These are phyloP conservation scores for Helicolenus hilgendorfi DNA, from an alignment of 2,797 vertebrate species.

Conservation along the genomic window DNA sequence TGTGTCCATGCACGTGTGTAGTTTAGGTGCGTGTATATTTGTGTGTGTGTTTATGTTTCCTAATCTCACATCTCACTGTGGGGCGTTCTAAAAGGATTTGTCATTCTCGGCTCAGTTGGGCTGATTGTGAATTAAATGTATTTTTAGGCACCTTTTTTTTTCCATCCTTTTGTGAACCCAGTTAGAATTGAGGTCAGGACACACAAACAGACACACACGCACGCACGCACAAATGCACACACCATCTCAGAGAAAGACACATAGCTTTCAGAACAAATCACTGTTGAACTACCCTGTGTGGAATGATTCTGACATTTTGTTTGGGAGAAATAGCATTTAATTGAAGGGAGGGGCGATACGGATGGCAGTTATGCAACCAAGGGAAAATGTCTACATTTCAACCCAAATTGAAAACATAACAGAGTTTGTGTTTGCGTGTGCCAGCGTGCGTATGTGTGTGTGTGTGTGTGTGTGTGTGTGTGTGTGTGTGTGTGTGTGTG, in stretches of 20 bases:
- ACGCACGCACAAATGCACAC: conserved; percentile 47
- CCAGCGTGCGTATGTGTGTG: conserved; percentile 58
- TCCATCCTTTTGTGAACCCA: conserved; percentile 77
- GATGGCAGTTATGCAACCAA: conserved; percentile 87
- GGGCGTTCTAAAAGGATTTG: conserved; percentile 77
- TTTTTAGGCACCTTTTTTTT: conserved; percentile 85
- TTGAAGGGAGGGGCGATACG: conserved; percentile 85
- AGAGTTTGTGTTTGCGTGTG: conserved; percentile 73
- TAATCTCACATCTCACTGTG: conserved; percentile 76
- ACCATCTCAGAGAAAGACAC: conserved; percentile 82
- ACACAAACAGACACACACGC: conserved; percentile 65
- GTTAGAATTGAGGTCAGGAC: conserved; percentile 88
- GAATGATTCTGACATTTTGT: conserved; percentile 90
- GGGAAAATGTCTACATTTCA: conserved; percentile 87
- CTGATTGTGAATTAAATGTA: conserved; percentile 83
- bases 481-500: conserved; percentile 22
- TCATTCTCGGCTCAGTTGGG: conserved; percentile 75
- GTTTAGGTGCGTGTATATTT: background rate
- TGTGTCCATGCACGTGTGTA: conserved; percentile 23
- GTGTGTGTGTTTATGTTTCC: conserved; percentile 58
- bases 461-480: conserved; percentile 1
- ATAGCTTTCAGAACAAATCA: conserved; percentile 90
- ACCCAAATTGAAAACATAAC: conserved; percentile 89
- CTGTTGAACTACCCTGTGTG: conserved; percentile 81
- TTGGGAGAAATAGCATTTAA: conserved; percentile 90